A percentile compares a stretch with the other conserved stretches of the same genome.
phyloP scores from a whole-genome alignment of 1,140 invertebrate genomes.

The Procambarus clarkii region DNA sequence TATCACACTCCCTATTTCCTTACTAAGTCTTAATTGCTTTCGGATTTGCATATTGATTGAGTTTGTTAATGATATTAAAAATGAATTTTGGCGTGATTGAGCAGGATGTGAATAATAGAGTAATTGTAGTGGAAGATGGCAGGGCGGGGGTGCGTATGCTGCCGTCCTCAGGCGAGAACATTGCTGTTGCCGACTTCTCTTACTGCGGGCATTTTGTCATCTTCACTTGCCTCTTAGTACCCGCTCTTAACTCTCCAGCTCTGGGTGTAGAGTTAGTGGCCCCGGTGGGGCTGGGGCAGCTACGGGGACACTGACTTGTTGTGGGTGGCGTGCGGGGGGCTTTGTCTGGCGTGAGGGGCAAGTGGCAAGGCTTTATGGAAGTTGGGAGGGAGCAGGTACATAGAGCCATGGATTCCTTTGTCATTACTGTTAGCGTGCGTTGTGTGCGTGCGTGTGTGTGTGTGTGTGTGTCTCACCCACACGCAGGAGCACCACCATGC shows the following conservation, averaged over 20 bases:
- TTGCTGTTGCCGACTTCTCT: background rate
- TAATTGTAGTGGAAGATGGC: background rate
- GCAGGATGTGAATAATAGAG: background rate
- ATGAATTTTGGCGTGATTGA: too few relatives aligned
- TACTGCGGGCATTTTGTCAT: background rate
- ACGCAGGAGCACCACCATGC: too few relatives aligned
- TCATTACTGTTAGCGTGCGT: background rate
- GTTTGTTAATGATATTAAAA: too few relatives aligned
- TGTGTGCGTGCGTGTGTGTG: background rate
- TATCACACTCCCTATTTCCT: background rate
- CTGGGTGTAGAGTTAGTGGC: background rate
- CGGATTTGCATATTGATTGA: too few relatives aligned
- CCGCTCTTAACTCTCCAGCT: background rate
- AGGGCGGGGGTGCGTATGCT: background rate
- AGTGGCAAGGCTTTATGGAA: background rate
- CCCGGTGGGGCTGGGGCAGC: too few relatives aligned
- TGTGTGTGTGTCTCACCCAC: too few relatives aligned
- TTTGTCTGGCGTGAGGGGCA: background rate
- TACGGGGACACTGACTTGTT: too few relatives aligned
- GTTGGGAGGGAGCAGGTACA: background rate
- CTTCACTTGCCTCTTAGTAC: background rate
- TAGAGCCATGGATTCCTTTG: background rate
- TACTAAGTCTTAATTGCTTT: too few relatives aligned
- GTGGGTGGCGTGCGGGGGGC: too few relatives aligned
- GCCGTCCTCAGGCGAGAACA: background rate